Percentiles rank a stretch among this genome's conserved stretches.
Conservation (phyloP, 2,888 invertebrate species). For the Trissolcus brochymenae region DNA sequence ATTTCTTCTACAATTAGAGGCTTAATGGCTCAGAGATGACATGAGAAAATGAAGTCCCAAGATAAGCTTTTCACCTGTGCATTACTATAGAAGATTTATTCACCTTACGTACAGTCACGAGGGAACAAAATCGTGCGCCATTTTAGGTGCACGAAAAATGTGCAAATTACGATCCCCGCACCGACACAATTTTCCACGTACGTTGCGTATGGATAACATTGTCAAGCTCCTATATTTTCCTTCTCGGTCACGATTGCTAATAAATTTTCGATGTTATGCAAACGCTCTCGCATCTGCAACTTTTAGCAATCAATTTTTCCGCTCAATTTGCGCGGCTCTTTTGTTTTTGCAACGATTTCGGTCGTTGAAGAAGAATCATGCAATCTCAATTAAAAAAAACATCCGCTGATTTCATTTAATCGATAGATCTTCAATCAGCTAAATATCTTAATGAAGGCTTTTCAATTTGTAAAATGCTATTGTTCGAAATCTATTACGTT, state of each 20-base stretch:
- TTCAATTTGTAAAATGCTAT: too few relatives aligned
- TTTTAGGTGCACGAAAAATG: slow-evolving; percentile 23
- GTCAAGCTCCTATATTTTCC: slow-evolving; percentile 12
- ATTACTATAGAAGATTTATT: slow-evolving; percentile 21
- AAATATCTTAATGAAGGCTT: too few relatives aligned
- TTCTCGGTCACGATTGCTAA: slow-evolving; percentile 7
- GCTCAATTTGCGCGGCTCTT: background rate
- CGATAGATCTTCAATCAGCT: too few relatives aligned
- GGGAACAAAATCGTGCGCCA: slow-evolving; percentile 24
- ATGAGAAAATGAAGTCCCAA: slow-evolving; percentile 28
- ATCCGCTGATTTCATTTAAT: too few relatives aligned
- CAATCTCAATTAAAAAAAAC: too few relatives aligned
- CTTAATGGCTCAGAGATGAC: slow-evolving; percentile 25
- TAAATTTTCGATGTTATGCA: slow-evolving; percentile 12
- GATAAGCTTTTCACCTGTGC: slow-evolving; percentile 23
- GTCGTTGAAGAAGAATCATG: too few relatives aligned
- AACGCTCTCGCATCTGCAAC: background rate
- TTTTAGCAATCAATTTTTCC: too few relatives aligned
- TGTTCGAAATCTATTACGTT: too few relatives aligned
- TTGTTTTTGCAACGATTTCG: background rate
- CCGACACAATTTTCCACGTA: slow-evolving; percentile 1
- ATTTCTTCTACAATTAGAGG: slow-evolving; percentile 22
- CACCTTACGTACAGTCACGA: slow-evolving; percentile 10
- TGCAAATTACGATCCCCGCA: slow-evolving; percentile 18
- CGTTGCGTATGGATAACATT: slow-evolving; percentile 22